phyloP scores from a whole-genome alignment of 2,113 vertebrate genomes.

The Apodemus sylvaticus region DNA sequence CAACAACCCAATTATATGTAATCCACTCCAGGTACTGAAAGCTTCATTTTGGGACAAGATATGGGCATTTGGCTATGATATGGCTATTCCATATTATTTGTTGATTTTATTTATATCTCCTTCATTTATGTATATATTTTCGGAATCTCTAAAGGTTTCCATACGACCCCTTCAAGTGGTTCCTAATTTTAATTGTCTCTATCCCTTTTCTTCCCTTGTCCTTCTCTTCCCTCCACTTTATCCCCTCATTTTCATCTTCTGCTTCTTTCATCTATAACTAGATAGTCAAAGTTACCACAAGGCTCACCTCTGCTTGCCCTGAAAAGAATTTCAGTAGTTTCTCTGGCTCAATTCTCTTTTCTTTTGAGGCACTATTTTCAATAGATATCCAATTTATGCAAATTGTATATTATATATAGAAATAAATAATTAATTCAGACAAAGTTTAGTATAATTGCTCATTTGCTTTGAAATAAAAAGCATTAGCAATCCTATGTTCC shows the following conservation, averaged over 20 bases:
- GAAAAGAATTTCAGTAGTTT: neutral
- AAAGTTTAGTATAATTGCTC: neutral
- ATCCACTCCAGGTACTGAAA: neutral
- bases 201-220: neutral
- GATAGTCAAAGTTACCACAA: neutral
- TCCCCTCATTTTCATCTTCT: neutral
- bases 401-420: neutral
- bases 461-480: neutral
- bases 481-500: neutral
- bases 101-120: neutral
- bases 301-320: neutral
- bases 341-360: neutral
- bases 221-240: neutral
- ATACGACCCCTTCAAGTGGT: neutral
- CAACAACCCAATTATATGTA: neutral
- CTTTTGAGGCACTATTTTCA: neutral
- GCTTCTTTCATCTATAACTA: too few species aligned
- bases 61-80: too few species aligned
- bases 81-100: neutral
- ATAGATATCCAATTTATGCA: neutral
- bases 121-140: neutral
- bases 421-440: neutral
- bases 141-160: neutral
- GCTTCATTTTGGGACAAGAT: neutral
- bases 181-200: neutral